Percentiles rank a stretch among this genome's conserved stretches.
Conservation (phyloP, 2,888 invertebrate genomes). For the Patella ulyssiponensis region DNA sequence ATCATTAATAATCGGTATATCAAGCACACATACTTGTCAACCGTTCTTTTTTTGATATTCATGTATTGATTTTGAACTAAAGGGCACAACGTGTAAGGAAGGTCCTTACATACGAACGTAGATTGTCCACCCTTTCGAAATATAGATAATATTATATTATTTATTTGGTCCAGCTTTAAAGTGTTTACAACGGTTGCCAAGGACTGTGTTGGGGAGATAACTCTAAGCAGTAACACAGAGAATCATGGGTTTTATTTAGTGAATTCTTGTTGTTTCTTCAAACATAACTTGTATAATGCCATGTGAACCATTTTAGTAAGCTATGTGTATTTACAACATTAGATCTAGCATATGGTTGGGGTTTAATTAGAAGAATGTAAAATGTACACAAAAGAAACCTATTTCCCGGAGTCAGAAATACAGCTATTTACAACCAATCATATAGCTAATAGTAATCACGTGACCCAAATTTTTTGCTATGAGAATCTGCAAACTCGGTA, state of each 20-base stretch:
- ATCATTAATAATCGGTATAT: too few species aligned
- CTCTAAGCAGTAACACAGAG: not conserved
- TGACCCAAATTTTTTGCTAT: conserved; percentile 4
- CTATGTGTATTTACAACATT: too few species aligned
- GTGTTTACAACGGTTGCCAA: not conserved
- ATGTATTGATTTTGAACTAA: too few species aligned
- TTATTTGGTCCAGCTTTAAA: too few species aligned
- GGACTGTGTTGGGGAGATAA: not conserved
- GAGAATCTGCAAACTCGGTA: not conserved
- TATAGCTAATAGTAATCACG: not conserved
- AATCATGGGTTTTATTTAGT: conserved; percentile 7
- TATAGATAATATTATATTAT: too few species aligned
- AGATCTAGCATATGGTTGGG: not conserved
- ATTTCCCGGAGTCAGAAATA: conserved; percentile 5
- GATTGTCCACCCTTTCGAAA: too few species aligned
- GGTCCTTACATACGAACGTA: too few species aligned
- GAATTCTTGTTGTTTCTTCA: not conserved
- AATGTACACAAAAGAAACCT: not conserved
- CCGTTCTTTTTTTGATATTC: too few species aligned
- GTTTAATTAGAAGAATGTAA: not conserved
- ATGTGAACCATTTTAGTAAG: too few species aligned
- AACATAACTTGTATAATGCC: not conserved
- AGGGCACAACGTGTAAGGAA: too few species aligned
- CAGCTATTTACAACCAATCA: not conserved
- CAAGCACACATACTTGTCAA: too few species aligned